Evolutionary conservation across 1,140 invertebrate genomes (phyloP), one percentile per base, ranked within the genome.

Genomic region (Luehdorfia chinensis): DNA sequence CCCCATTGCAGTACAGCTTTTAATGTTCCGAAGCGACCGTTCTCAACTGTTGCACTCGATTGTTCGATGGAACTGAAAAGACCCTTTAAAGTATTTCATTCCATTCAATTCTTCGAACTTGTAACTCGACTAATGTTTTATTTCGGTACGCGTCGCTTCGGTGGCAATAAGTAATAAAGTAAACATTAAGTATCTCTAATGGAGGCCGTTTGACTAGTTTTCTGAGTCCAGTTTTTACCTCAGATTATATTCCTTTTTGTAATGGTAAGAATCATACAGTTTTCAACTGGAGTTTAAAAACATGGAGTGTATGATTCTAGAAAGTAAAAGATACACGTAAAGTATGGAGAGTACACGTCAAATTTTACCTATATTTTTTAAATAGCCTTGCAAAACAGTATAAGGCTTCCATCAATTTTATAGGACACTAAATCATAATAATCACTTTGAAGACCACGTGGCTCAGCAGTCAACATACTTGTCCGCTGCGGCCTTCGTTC

Each of bases 151-250:
- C 66, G 75, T 80, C 61, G 18, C n/a, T n/a, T n/a, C n/a, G n/a
- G n/a, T n/a, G n/a, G n/a, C n/a, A 76, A 70, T 74, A 75, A 80
- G 71, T 75, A 71, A 77, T 79, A 75, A 77, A 48, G 73, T 73
- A 84, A 80, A 79, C 68, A 77, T 74, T 75, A 64, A 65, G 59
- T 66, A 67, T 74, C n/a, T n/a, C 50, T 60, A 61, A 59, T 66
- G 54, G 69, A 79, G 68, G 69, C 64, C 65, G 59, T 60, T 49
- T 32, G 58, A 63, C 66, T 57, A 63, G 60, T 59, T 66, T 36
- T 45, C 44, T 51, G 50, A 49, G 50, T 54, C 51, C 37, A 45
- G 50, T 55, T 50, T 28, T 44, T 53, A 55, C 45, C 32, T 49
- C 31, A 53, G 45, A 48, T 39, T 27, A 33, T 30, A 37, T 12